Evolutionary conservation across 1,140 invertebrate species (phyloP), one percentile per base, ranked within the genome.

Genomic region (Zaprionus kolodkinae): DNA sequence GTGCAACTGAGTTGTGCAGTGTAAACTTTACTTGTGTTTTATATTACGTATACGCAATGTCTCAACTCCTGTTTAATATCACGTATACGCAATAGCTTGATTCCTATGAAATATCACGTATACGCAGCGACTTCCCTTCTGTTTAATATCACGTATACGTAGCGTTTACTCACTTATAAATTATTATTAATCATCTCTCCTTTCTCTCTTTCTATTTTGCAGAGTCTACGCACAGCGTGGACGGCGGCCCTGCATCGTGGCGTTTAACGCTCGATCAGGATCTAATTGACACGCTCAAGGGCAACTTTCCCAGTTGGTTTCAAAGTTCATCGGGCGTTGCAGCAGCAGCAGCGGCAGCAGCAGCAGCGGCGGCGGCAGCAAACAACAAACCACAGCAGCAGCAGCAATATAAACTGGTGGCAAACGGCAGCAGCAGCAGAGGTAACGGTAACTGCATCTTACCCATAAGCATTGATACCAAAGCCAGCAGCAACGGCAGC

Each of bases 221-320:
- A 96, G 96, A 96, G 94, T 96, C 95, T 94, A 95, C 95, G 94
- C 95, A 96, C 94, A 95, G 95, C 94, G 95, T 96, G 93, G 95
- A 95, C 93, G 95, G 95, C 92, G 95, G 95, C 92, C 96, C 95
- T 93, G 95, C 95, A 81, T 97, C 96, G 94, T 98, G 97, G 97
- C 96, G 96, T 93, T 96, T 98, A 87, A 96, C 96, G 93, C 95
- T 98, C 92, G 97, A 98, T 94, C 95, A 96, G 93, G 97, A 98
- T 94, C 94, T 98, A 82, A 95, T 98, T 85, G 96, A 97, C 92
- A 98, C 97, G 76, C 96, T 98, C 86, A 96, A 96, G 88, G 95
- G 96, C 72, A 97, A 97, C 91, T 97, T 97, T 93, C 97, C 97
- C 68, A 96, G 97, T 95, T 98, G 97, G 97, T 97, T 97, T 94